Evolutionary conservation across 1,140 invertebrate species (phyloP), one percentile per base, ranked within the genome.

Genomic region (Ridgeia piscesae): DNA sequence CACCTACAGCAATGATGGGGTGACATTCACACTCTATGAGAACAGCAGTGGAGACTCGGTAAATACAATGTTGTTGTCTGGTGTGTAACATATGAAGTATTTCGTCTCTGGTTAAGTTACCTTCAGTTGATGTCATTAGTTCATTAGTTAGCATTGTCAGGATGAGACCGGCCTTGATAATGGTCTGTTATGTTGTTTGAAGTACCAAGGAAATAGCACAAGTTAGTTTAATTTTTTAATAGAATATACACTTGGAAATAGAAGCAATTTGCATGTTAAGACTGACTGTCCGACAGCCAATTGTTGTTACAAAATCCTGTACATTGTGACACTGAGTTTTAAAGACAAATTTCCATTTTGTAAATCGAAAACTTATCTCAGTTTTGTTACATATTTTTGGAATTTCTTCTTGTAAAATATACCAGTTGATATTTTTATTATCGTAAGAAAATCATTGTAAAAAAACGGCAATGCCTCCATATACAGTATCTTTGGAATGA

Each of bases 1-100:
- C 17, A 91, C 92, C 17, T 94, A 93, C 91, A 94, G 94, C 93
- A 92, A 93, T 35, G 93, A 94, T 58, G 92, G 77, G 1, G 92
- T 92, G 2, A 92, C 91, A 2, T 94, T 93, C 91, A 92, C 33
- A 31, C 92, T 92, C 34, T 95, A 95, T 33, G 34, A 42, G 42
- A 91, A 91, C 48, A 0, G 14, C 58, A 77, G 17, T 77, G 91
- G 91, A 35, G 48, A 11, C 33, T n/a, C 58, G 33, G 92, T 89
- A 92, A 42, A 42, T 34, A 90, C 58, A 77, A 21, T 77, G 8
- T 21, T 42, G 42, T 11, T 11, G 4, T 42, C 42, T 42, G 4
- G 4, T 77, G 58, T 77, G 58, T 77, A 77, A 21, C 58, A 21
- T 77, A 31, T 77, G 58, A 77, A 77, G 8, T 42, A 11, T 42